These are phyloP conservation scores for Tridacna gigas DNA, from an alignment of 2,888 invertebrate species.

Conservation along the genomic window DNA sequence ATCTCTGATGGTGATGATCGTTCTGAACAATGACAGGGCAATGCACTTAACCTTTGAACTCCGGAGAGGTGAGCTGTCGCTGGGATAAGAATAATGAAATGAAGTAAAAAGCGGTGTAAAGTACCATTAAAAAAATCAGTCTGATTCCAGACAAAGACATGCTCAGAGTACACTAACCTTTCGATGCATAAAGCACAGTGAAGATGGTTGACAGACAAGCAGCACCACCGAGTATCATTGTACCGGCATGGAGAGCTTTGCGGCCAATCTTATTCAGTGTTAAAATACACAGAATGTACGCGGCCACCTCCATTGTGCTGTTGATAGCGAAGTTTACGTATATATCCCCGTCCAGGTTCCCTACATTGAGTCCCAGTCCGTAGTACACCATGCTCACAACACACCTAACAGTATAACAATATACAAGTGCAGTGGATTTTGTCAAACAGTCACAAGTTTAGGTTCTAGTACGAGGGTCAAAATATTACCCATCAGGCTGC, in stretches of 20 bases:
- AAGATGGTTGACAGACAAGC: constrained; percentile 70
- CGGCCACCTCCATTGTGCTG: constrained; percentile 72
- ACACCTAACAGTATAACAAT: constrained; percentile 60
- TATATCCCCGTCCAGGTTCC: constrained; percentile 74
- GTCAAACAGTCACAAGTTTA: too few relatives aligned
- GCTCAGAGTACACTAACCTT: constrained; percentile 23
- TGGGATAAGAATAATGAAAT: too few relatives aligned
- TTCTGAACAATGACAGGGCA: too few relatives aligned
- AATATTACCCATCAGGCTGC: too few relatives aligned
- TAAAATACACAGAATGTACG: constrained; percentile 71
- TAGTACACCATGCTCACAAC: constrained; percentile 78
- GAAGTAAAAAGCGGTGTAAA: too few relatives aligned
- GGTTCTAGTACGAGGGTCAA: too few relatives aligned
- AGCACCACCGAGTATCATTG: constrained; percentile 69
- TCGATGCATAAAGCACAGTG: constrained; percentile 43
- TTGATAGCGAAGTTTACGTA: constrained; percentile 78
- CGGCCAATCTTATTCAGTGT: constrained; percentile 74
- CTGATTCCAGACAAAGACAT: neutral
- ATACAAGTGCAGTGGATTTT: too few relatives aligned
- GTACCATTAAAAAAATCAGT: too few relatives aligned
- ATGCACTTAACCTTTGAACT: too few relatives aligned
- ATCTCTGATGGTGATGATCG: too few relatives aligned
- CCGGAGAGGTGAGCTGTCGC: too few relatives aligned
- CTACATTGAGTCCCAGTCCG: constrained; percentile 74
- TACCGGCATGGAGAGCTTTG: constrained; percentile 65